A percentile compares a stretch with the other conserved stretches of the same genome.
Evolutionary conservation across 2,797 vertebrate genomes (phyloP).

Genomic region (Hozukius guyotensis): DNA sequence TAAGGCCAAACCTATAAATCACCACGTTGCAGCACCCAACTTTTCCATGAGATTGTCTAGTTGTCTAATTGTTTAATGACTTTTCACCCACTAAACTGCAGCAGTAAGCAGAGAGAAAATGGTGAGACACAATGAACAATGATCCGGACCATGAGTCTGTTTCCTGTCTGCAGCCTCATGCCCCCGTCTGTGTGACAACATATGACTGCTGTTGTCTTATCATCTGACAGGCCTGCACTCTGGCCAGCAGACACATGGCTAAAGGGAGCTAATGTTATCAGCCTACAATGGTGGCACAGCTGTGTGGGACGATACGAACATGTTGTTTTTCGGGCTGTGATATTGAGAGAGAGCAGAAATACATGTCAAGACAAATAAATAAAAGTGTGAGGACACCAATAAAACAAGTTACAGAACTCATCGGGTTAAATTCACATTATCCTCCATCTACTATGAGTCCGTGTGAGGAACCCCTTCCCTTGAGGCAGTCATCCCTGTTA

Average conservation of each 20-base stretch:
- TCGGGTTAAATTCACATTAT: constrained; percentile 22
- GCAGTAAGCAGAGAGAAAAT: constrained; percentile 65
- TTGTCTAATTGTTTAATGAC: constrained; percentile 40
- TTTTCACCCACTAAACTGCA: constrained; percentile 60
- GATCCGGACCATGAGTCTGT: constrained; percentile 62
- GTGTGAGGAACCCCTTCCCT: constrained; percentile 41
- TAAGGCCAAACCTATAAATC: not conserved
- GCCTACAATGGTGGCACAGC: constrained; percentile 17
- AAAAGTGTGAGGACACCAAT: not conserved
- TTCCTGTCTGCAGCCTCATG: constrained; percentile 66
- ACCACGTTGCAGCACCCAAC: constrained; percentile 19
- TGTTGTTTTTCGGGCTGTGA: constrained; percentile 2
- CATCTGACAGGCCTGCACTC: constrained; percentile 71
- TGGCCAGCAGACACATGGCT: constrained; percentile 55
- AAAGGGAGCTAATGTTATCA: constrained; percentile 33
- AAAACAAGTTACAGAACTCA: not conserved
- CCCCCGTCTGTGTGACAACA: constrained; percentile 56
- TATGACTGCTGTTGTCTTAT: constrained; percentile 77
- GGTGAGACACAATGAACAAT: constrained; percentile 72
- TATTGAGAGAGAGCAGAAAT: not conserved
- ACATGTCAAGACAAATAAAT: not conserved
- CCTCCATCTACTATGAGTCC: constrained; percentile 13
- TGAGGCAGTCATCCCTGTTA: constrained; percentile 41
- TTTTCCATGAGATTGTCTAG: constrained; percentile 31
- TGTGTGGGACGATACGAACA: constrained; percentile 6